Percentiles rank a stretch among this genome's conserved stretches.
Conservation (phyloP, 2,888 invertebrate species). For the Pyrrhosoma nymphula region DNA sequence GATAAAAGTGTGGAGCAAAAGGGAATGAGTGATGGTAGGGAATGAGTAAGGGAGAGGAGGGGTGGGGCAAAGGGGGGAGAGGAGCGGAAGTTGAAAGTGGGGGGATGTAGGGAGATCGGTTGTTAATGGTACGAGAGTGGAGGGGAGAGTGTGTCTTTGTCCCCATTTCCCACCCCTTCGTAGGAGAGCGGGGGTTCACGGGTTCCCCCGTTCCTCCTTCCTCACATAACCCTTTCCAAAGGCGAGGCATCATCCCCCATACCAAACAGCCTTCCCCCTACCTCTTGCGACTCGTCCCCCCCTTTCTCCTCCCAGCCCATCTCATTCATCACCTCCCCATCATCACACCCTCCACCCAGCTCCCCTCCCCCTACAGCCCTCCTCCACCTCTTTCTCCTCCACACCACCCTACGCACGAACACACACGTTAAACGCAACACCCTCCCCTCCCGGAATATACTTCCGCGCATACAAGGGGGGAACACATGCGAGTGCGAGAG, state of each 20-base stretch:
- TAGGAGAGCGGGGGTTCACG: not conserved
- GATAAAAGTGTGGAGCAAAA: not conserved
- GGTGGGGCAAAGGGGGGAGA: not conserved
- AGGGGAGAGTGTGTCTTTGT: not conserved
- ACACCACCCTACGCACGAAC: not conserved
- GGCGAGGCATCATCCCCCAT: not conserved
- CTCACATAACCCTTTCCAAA: not conserved
- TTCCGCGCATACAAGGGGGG: too few species aligned
- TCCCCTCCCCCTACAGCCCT: not conserved
- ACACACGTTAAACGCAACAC: not conserved
- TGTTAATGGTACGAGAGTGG: not conserved
- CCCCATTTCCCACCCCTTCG: not conserved
- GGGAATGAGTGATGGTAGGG: constrained; percentile 18
- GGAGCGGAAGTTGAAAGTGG: not conserved
- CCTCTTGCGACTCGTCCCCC: not conserved
- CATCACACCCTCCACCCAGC: not conserved
- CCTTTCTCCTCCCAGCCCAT: not conserved
- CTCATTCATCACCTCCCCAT: constrained; percentile 42
- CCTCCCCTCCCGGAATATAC: not conserved
- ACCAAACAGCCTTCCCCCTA: not conserved
- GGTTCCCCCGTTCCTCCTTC: not conserved
- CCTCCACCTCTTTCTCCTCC: not conserved
- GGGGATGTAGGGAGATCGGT: not conserved
- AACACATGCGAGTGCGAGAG: not conserved
- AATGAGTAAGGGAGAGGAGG: not conserved